Evolutionary conservation across 2,888 invertebrate genomes (phyloP).

Genomic region (Argyresthia albistria): DNA sequence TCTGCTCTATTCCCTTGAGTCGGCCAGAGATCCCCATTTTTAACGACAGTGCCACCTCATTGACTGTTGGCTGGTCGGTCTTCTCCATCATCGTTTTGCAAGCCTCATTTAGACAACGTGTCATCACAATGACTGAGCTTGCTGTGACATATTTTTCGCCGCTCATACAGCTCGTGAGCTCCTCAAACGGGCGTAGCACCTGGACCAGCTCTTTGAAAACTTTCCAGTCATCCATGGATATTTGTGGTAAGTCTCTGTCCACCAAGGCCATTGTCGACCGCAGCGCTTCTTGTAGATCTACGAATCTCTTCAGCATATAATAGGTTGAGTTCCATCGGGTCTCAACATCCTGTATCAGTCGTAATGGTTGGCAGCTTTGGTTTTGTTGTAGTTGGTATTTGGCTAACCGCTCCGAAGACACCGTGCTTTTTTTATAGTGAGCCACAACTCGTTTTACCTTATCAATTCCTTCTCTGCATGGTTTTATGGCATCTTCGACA

Average conservation of each 20-base stretch:
- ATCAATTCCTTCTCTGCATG: slow-evolving; percentile 5
- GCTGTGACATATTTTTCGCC: slow-evolving; percentile 17
- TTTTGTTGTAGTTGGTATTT: slow-evolving; percentile 6
- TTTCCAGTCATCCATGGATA: slow-evolving; percentile 16
- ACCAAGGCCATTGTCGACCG: background rate
- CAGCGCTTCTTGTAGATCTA: background rate
- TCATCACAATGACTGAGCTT: slow-evolving; percentile 15
- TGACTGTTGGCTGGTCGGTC: background rate
- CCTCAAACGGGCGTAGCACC: slow-evolving; percentile 15
- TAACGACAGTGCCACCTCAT: background rate
- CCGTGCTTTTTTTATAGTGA: slow-evolving; percentile 8
- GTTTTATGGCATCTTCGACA: slow-evolving; percentile 10
- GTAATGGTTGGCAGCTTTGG: slow-evolving; percentile 10
- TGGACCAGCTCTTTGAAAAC: slow-evolving; percentile 6
- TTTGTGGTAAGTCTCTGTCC: slow-evolving; percentile 5
- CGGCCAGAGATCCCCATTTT: background rate
- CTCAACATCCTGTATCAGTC: slow-evolving; percentile 17
- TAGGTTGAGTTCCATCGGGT: slow-evolving; percentile 21
- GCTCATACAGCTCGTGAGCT: slow-evolving; percentile 13
- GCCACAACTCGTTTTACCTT: slow-evolving; percentile 10
- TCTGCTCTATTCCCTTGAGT: slow-evolving; percentile 1
- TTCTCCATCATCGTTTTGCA: slow-evolving; percentile 2
- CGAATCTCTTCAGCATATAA: slow-evolving; percentile 13
- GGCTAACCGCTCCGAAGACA: slow-evolving; percentile 5
- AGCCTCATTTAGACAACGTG: slow-evolving; percentile 10